Conservation (phyloP, 2,888 invertebrate species). For the Aphidius colemani region DNA sequence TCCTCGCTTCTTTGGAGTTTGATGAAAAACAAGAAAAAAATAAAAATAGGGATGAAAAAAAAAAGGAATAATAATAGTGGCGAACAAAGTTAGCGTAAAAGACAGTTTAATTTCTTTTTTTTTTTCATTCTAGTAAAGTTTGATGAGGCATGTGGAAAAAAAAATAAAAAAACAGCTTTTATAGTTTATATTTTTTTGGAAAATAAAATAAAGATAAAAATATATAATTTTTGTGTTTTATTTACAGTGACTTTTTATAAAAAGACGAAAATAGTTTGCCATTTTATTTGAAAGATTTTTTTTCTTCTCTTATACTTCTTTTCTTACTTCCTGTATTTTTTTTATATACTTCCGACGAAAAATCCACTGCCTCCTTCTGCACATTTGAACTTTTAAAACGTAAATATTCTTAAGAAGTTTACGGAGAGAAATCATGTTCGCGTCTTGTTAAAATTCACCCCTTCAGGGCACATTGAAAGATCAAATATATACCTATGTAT, state of each 20-base stretch:
- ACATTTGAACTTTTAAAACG: too few relatives aligned
- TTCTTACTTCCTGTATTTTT: constrained; percentile 24
- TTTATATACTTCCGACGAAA: background rate
- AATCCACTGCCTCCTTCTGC: too few relatives aligned
- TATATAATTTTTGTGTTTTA: constrained; percentile 41
- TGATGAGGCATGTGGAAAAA: constrained; percentile 44
- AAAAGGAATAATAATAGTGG: constrained; percentile 3
- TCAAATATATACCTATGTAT: background rate
- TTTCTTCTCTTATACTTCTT: constrained; percentile 23
- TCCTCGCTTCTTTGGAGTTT: too few relatives aligned
- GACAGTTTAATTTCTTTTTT: background rate
- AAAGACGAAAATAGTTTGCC: constrained; percentile 18
- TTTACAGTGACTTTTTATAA: constrained; percentile 42
- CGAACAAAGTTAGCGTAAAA: constrained; percentile 2
- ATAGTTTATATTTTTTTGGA: constrained; percentile 8
- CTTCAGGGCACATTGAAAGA: background rate
- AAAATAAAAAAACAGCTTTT: constrained; percentile 25
- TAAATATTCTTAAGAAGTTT: too few relatives aligned
- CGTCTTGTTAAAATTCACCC: too few relatives aligned
- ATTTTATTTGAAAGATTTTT: constrained; percentile 28
- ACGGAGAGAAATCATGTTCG: too few relatives aligned
- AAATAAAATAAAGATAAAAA: constrained; percentile 12
- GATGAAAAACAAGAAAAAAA: constrained; percentile 14
- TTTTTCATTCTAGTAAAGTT: constrained; percentile 32
- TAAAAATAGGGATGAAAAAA: background rate